Percentiles rank a stretch among this genome's conserved stretches.
phyloP scores from a whole-genome alignment of 35 echinoderm and acorn worm species.

The Holothuria glaberrima region DNA sequence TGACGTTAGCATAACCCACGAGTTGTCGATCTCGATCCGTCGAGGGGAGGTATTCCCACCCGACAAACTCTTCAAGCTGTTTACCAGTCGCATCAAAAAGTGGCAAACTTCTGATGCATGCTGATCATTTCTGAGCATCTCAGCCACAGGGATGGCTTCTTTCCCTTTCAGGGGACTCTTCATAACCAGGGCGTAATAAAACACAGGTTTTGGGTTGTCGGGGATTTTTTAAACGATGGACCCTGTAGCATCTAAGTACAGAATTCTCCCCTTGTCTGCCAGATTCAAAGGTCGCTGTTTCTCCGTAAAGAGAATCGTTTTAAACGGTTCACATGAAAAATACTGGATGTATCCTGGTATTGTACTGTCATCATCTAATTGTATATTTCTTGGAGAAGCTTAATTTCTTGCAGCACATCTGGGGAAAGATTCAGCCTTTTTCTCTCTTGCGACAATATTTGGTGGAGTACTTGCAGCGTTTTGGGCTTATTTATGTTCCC shows the following conservation, averaged over 20 bases:
- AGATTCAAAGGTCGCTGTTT: neutral
- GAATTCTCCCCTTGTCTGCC: neutral
- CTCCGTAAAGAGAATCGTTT: neutral
- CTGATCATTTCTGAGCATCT: conserved; percentile 43
- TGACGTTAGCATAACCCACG: conserved; percentile 37
- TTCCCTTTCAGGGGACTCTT: conserved; percentile 10
- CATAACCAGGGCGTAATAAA: conserved; percentile 36
- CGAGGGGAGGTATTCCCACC: neutral
- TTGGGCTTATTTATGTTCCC: conserved; percentile 17
- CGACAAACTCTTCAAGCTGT: too few relatives aligned
- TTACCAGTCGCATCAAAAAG: neutral
- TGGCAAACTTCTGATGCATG: conserved; percentile 47
- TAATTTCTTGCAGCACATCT: neutral
- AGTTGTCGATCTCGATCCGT: conserved; percentile 33
- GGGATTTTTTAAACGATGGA: conserved; percentile 21
- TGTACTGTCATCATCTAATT: neutral
- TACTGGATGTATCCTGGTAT: conserved; percentile 5
- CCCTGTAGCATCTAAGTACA: conserved; percentile 41
- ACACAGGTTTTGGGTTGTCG: neutral
- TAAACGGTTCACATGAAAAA: conserved; percentile 2
- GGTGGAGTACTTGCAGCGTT: neutral
- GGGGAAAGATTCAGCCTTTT: neutral
- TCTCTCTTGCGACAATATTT: neutral
- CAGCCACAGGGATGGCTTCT: conserved; percentile 34
- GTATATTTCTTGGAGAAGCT: conserved; percentile 1